Evolutionary conservation across 2,113 vertebrate genomes (phyloP).

Genomic region (Lamprologus tigripictilis): DNA sequence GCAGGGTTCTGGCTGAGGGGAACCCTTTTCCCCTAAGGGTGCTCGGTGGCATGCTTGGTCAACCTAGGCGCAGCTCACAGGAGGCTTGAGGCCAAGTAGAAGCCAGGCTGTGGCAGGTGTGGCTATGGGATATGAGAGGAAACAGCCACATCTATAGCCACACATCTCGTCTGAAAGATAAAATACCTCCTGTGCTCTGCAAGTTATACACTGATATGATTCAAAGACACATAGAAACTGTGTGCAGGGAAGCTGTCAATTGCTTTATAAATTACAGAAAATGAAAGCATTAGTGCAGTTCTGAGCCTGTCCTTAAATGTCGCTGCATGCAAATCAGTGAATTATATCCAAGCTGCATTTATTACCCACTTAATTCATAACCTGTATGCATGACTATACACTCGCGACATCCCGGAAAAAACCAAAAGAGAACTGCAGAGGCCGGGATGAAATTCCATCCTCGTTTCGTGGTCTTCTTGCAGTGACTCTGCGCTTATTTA

Average conservation of each 20-base stretch:
- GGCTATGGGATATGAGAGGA: slow-evolving; percentile 53
- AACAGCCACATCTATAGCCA: slow-evolving; percentile 39
- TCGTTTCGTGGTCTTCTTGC: slow-evolving; percentile 41
- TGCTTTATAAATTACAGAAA: neutral
- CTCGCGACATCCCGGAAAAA: neutral
- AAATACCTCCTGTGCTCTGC: neutral
- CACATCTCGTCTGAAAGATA: slow-evolving; percentile 11
- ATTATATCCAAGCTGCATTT: neutral
- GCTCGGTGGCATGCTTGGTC: slow-evolving; percentile 58
- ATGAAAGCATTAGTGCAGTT: fast-evolving
- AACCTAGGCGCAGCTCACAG: slow-evolving; percentile 45
- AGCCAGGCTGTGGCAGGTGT: slow-evolving; percentile 63
- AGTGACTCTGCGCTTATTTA: neutral
- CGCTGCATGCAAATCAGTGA: neutral
- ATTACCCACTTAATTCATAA: neutral
- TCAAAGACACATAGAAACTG: neutral
- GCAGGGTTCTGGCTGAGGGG: slow-evolving; percentile 26
- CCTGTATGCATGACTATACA: neutral
- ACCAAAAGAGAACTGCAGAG: neutral
- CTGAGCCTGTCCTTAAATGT: neutral
- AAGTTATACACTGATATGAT: neutral
- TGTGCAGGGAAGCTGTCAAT: neutral
- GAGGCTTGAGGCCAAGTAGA: slow-evolving; percentile 51
- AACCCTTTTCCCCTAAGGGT: slow-evolving; percentile 27
- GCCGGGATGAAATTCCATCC: slow-evolving; percentile 53